Percentiles rank a stretch among this genome's conserved stretches.
These are phyloP conservation scores for Drepana arcuata DNA, from an alignment of 1,140 invertebrate genomes.

Conservation along the genomic window DNA sequence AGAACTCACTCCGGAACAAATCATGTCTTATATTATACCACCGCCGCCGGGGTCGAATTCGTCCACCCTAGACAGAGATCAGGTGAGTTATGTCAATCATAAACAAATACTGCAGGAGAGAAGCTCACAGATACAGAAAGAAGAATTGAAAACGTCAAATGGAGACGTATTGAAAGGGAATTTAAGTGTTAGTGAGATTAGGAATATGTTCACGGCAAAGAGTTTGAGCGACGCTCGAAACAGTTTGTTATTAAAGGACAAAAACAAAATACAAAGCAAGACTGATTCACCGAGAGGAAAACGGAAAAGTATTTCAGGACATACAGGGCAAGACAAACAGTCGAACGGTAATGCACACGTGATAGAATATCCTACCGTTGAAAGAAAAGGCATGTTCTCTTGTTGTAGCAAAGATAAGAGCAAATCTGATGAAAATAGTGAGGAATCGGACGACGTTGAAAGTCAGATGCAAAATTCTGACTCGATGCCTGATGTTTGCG, in stretches of 20 bases:
- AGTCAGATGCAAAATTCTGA: slow-evolving; percentile 46
- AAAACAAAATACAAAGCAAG: slow-evolving; percentile 49
- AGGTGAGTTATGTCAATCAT: slow-evolving; percentile 52
- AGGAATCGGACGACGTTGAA: slow-evolving; percentile 49
- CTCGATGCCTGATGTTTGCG: slow-evolving; percentile 59
- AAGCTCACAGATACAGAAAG: slow-evolving; percentile 23
- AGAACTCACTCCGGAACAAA: slow-evolving; percentile 83
- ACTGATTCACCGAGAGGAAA: slow-evolving; percentile 62
- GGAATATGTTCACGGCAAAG: slow-evolving; percentile 67
- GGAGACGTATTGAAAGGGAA: slow-evolving; percentile 66
- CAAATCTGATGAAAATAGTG: slow-evolving; percentile 54
- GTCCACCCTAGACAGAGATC: slow-evolving; percentile 55
- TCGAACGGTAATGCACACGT: slow-evolving; percentile 65
- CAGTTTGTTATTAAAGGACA: slow-evolving; percentile 66
- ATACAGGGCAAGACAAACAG: too few species aligned
- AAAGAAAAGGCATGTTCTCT: slow-evolving; percentile 78
- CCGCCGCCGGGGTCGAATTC: slow-evolving; percentile 77
- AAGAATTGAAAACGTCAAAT: slow-evolving; percentile 40
- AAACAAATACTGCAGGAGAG: slow-evolving; percentile 39
- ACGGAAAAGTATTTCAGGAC: slow-evolving; percentile 50
- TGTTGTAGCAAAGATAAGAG: slow-evolving; percentile 75
- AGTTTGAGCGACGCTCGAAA: slow-evolving; percentile 67
- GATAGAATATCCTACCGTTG: slow-evolving; percentile 78
- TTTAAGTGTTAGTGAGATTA: slow-evolving; percentile 67
- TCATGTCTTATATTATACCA: slow-evolving; percentile 86